Evolutionary conservation across 2,888 invertebrate genomes (phyloP), one percentile per base, ranked within the genome.

Genomic region (Limnephilus auricula): DNA sequence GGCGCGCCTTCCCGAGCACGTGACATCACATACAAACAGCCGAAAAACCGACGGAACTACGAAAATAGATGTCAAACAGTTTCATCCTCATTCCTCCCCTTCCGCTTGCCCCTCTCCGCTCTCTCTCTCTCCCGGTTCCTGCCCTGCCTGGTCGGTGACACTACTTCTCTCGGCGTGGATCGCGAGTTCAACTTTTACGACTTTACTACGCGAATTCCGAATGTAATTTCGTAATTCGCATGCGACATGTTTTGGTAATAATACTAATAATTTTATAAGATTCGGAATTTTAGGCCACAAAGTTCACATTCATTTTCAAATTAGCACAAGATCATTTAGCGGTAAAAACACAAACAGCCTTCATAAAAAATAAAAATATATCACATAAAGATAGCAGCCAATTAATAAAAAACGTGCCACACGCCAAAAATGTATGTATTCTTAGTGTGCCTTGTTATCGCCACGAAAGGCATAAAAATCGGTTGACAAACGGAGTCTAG

Each of bases 11-110:
- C 30, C 65, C 37, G 32, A 34, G 40, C 78, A 88, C 25, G 79
- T 79, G 87, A 88, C 50, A 30, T 50, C 13, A 86, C 87, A 79
- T 18, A 79, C 32, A 78, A 78, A 78, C 2, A n/a, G 78, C 30
- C 78, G 87, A 78, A 88, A 88, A 88, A 32, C 87, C 79, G 87
- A n/a, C 32, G 78, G 79, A 79, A 78, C 32, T 78, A 34, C 87
- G 18, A 37, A 88, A 88, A 78, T 65, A 88, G 87, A 88, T 78
- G 30, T 30, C 50, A 31, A 78, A 88, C 31, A 79, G 13, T 37
- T 37, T 25, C 32, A 37, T 32, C 83, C 37, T 83, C 31, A 80
- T 5, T 82, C 37, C 2, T 3, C 83, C 15, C 32, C 18, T 30
- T 12, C 30, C 80, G 13, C 12, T 18, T 32, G 5, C 13, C 80